Conservation (phyloP, 1,140 invertebrate species). For the Trypoxylus dichotomus region DNA sequence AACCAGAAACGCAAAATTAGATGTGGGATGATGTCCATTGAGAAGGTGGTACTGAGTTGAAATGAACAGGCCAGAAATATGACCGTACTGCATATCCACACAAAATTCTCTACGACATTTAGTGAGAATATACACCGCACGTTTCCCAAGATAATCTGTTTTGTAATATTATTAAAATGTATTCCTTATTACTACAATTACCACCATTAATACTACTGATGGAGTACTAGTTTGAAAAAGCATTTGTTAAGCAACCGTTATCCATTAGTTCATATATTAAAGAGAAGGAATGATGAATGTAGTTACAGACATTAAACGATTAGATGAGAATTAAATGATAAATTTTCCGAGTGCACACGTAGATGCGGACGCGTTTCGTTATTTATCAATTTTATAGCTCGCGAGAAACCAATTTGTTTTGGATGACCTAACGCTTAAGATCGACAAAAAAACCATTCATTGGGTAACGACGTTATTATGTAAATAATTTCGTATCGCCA, state of each 20-base stretch:
- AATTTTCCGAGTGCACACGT: background rate
- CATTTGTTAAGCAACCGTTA: background rate
- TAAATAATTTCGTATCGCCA: background rate
- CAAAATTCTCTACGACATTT: too few species aligned
- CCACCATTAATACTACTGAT: too few species aligned
- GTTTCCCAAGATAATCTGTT: too few species aligned
- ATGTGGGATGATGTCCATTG: too few species aligned
- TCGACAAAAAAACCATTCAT: background rate
- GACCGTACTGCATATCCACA: too few species aligned
- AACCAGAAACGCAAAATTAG: too few species aligned
- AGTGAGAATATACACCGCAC: too few species aligned
- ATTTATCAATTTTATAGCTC: background rate
- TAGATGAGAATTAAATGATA: background rate
- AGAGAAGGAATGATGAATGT: background rate
- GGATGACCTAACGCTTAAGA: background rate
- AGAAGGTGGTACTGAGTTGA: too few species aligned
- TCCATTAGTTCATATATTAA: background rate
- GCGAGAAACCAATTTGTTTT: background rate
- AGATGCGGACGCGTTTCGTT: too few species aligned
- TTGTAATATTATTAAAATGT: too few species aligned
- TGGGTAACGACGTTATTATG: background rate
- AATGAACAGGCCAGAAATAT: too few species aligned
- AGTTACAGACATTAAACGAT: background rate
- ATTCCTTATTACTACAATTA: too few species aligned
- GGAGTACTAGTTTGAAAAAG: background rate